These are phyloP conservation scores for Syngnathus acus DNA, from an alignment of 2,797 vertebrate species.

Conservation along the genomic window DNA sequence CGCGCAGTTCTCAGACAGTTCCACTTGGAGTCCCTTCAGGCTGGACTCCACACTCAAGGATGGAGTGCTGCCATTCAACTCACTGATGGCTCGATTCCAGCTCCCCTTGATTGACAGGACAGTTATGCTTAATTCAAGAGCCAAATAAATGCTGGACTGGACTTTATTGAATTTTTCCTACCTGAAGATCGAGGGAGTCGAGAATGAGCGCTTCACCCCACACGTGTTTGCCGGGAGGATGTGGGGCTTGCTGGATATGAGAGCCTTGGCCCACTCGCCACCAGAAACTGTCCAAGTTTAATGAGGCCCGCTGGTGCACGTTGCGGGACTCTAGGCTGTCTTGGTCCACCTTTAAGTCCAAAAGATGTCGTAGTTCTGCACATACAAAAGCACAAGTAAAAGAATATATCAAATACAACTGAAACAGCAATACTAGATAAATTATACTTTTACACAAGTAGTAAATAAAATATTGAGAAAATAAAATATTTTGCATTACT, in stretches of 20 bases:
- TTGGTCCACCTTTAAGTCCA: constrained; percentile 64
- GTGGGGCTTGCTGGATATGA: constrained; percentile 91
- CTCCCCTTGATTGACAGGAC: constrained; percentile 71
- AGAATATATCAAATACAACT: background rate
- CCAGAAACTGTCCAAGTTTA: constrained; percentile 89
- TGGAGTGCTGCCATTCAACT: constrained; percentile 65
- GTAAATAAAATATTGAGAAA: background rate
- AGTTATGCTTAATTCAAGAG: background rate
- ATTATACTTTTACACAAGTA: too few species aligned
- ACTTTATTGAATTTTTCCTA: constrained; percentile 31
- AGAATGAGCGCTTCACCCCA: constrained; percentile 95
- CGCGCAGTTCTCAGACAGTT: constrained; percentile 86
- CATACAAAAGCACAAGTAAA: background rate
- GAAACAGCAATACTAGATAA: background rate
- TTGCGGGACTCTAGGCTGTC: constrained; percentile 75
- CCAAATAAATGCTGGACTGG: background rate
- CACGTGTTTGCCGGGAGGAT: constrained; percentile 90
- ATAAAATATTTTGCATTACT: background rate
- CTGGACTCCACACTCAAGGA: constrained; percentile 81
- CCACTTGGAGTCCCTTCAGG: constrained; percentile 86
- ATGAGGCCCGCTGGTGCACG: constrained; percentile 76
- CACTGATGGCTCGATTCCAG: constrained; percentile 74
- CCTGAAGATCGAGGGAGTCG: constrained; percentile 86
- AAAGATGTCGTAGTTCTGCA: constrained; percentile 70
- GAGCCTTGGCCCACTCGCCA: constrained; percentile 97